A percentile compares a stretch with the other conserved stretches of the same genome.
These are phyloP conservation scores for Zosterops lateralis DNA, from an alignment of 2,113 vertebrate species.

Conservation along the genomic window DNA sequence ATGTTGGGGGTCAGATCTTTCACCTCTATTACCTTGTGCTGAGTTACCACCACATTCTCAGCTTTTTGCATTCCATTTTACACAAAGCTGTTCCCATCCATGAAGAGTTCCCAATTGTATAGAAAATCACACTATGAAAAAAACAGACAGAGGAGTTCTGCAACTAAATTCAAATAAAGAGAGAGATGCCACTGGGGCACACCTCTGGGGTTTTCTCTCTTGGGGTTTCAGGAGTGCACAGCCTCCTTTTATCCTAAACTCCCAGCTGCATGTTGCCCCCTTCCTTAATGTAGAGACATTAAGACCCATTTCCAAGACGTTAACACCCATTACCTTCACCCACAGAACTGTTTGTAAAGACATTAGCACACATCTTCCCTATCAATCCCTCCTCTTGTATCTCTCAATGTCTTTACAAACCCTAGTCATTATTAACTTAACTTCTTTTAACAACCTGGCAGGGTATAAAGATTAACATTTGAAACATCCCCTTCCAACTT, in stretches of 20 bases:
- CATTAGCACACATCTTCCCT: background rate
- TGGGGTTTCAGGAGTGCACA: background rate
- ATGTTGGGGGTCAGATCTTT: background rate
- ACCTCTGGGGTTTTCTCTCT: rapidly evolving
- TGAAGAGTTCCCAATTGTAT: background rate
- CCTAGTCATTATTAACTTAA: background rate
- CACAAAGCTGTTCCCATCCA: background rate
- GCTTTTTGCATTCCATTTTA: background rate
- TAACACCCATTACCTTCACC: background rate
- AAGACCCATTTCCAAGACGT: background rate
- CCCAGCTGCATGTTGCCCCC: background rate
- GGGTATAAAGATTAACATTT: background rate
- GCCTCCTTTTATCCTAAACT: background rate
- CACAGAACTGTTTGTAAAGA: background rate
- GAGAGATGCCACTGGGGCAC: background rate
- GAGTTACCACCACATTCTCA: background rate
- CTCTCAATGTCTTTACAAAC: background rate
- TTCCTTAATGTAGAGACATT: background rate
- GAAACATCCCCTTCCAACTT: background rate
- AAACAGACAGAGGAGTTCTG: background rate
- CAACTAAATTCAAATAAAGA: background rate
- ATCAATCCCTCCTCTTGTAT: background rate
- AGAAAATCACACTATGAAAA: background rate
- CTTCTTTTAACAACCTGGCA: background rate
- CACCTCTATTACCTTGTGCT: background rate